Base-by-base conservation (phyloP, 2,888 invertebrate species). In the Drosophila koepferae region DNA sequence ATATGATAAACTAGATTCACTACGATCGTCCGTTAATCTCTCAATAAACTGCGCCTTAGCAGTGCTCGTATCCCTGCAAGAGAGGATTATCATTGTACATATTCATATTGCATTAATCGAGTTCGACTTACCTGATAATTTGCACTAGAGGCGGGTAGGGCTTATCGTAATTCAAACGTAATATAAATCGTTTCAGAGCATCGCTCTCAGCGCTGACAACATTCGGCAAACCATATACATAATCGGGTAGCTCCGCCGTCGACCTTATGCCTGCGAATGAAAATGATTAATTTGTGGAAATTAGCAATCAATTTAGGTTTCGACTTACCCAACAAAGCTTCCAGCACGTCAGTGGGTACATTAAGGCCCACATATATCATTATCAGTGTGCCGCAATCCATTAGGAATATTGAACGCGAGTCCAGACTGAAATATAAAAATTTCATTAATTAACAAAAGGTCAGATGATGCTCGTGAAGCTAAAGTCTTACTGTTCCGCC, bases 1-100 rank as follows among this genome's bases (percentile, higher is more conserved):
- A 94, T 99, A 99, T 82, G 98, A 98, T 94, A 98, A 96, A 62
- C 98, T 96, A 66, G 97, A 97, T 93, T 99, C 99, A 75, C 97
- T 96, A 90, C 99, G 95, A 94, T 99, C 99, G 93, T 99, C 99
- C 55, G 99, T 95, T 90, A 99, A 95, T 87, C 96, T 96, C 91
- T 98, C 97, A 74, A 97, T 96, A 94, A 99, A 98, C 82, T 96
- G 93, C 65, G 95, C 94, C 80, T 97, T 95, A 67, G 96, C 95
- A 64, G 97, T 96, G 83, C 98, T 97, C 93, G 98, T 98, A 92
- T 99, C 99, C 93, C 99, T 98, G 95, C 36, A 83, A 80, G 1
- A 40, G 16, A 10, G 1, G n/a, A 69, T 10, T 10, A 5, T 54
- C 12, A 40, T 14, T 10, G 6, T 28, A 9, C 5, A 23, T 0